Conservation (phyloP, 1,140 invertebrate species). For the Homalodisca vitripennis region DNA sequence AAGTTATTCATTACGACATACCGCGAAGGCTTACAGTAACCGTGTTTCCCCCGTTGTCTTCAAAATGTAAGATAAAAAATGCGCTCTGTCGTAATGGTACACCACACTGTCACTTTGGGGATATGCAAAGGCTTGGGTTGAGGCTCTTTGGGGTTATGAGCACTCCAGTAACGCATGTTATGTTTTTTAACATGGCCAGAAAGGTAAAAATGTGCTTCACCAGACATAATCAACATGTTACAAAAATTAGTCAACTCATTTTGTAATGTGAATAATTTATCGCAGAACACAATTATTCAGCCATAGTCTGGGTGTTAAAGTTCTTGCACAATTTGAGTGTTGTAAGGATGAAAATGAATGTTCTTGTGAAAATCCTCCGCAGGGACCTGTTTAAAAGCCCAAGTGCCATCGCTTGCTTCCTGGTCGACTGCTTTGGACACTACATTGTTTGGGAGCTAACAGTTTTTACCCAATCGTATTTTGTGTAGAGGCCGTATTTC, state of each 20-base stretch:
- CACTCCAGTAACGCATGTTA: too few species aligned
- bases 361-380: too few species aligned
- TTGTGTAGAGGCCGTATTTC: background rate
- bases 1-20: background rate
- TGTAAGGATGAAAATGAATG: background rate
- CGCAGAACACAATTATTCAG: background rate
- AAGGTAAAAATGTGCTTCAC: too few species aligned
- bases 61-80: background rate
- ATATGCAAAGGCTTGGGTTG: background rate
- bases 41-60: background rate
- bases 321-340: too few species aligned
- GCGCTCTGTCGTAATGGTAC: background rate
- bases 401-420: too few species aligned
- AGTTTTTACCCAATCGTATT: background rate
- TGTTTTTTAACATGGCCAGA: too few species aligned
- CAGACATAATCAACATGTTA: background rate
- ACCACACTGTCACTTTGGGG: background rate
- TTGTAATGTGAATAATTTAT: background rate
- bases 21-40: background rate
- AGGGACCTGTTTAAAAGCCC: too few species aligned
- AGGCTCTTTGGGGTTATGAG: too few species aligned
- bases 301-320: background rate
- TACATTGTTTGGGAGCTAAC: background rate
- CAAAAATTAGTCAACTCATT: background rate
- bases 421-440: too few species aligned